Percentiles rank a stretch among this genome's conserved stretches.
These are phyloP conservation scores for Natator depressus DNA, from an alignment of 2,113 vertebrate genomes.

Conservation along the genomic window DNA sequence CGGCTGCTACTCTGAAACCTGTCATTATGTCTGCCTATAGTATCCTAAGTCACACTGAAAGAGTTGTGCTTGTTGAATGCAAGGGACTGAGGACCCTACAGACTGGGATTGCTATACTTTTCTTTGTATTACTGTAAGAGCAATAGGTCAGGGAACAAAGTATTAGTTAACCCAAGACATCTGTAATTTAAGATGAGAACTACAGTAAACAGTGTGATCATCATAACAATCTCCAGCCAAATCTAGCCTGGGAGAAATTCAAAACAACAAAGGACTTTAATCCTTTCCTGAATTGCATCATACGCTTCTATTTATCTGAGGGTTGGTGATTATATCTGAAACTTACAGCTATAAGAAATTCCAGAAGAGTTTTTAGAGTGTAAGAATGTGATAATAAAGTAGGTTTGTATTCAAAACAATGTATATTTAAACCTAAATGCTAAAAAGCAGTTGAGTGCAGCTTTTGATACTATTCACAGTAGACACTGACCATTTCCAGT, in stretches of 20 bases:
- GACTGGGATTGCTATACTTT: not conserved
- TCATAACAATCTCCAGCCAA: not conserved
- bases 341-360: not conserved
- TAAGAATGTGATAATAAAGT: not conserved
- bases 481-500: not conserved
- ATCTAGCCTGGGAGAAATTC: not conserved
- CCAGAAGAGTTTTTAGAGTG: not conserved
- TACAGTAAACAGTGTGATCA: rapidly evolving
- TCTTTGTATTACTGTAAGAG: not conserved
- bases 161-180: not conserved
- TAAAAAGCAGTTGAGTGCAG: not conserved
- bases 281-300: not conserved
- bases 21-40: not conserved
- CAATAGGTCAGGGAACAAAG: conserved; percentile 3
- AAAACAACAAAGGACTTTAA: not conserved
- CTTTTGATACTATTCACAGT: not conserved
- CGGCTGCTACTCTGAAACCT: no score
- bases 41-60: not conserved
- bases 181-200: not conserved
- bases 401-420: not conserved
- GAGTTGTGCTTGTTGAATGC: not conserved
- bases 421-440: conserved; percentile 13
- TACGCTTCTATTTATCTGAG: not conserved
- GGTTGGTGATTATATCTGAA: not conserved
- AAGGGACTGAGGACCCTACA: not conserved